Evolutionary conservation across 2,797 vertebrate species (phyloP).

Genomic region (Arrhamphus sclerolepis): DNA sequence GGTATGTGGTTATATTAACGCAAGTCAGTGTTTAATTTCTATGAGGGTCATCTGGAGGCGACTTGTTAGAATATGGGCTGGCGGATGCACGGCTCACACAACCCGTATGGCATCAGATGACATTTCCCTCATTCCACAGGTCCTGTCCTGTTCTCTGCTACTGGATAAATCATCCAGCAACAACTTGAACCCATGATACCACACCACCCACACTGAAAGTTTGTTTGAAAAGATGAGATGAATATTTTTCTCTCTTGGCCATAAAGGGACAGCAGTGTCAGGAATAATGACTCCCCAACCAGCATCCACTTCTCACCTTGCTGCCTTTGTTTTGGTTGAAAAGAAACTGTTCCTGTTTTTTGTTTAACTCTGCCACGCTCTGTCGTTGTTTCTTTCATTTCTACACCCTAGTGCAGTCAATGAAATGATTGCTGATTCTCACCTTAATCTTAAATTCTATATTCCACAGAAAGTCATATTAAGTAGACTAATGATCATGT

Average conservation of each 20-base stretch:
- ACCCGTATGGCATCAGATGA: slow-evolving; percentile 73
- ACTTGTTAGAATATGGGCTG: slow-evolving; percentile 62
- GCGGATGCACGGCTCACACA: slow-evolving; percentile 64
- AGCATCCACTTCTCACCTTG: slow-evolving; percentile 34
- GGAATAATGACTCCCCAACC: slow-evolving; percentile 28
- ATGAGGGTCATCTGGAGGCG: slow-evolving; percentile 45
- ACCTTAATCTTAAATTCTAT: no score
- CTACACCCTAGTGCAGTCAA: background rate
- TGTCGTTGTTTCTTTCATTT: slow-evolving; percentile 10
- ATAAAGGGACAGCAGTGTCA: slow-evolving; percentile 51
- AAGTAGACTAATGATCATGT: no score
- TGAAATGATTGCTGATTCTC: no score
- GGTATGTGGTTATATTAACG: slow-evolving; percentile 18
- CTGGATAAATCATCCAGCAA: slow-evolving; percentile 65
- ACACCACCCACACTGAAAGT: slow-evolving; percentile 67
- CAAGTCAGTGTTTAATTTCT: slow-evolving; percentile 39
- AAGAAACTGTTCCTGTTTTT: slow-evolving; percentile 29
- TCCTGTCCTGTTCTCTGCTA: slow-evolving; percentile 67
- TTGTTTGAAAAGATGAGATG: slow-evolving; percentile 63
- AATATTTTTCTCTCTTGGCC: slow-evolving; percentile 58
- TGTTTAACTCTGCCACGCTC: slow-evolving; percentile 17
- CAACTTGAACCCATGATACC: slow-evolving; percentile 54
- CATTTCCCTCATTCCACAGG: slow-evolving; percentile 71
- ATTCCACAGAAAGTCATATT: no score
- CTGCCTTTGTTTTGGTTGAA: slow-evolving; percentile 13